phyloP scores from a whole-genome alignment of 2,797 vertebrate species.

The Anas georgica region DNA sequence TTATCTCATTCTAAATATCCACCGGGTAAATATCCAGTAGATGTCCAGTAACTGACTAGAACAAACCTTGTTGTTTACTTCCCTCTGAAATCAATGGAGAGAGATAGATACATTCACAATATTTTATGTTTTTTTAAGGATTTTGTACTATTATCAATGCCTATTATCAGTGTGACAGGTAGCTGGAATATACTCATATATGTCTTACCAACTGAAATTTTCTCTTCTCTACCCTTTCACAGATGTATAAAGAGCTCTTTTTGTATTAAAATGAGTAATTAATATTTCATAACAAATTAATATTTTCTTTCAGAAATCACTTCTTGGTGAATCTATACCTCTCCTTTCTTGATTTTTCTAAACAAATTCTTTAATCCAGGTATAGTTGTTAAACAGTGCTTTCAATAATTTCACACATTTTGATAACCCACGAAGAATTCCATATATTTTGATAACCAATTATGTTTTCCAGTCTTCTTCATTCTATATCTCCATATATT shows the following conservation, averaged over 20 bases:
- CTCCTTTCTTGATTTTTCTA: background rate
- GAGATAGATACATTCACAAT: background rate
- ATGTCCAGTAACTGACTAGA: background rate
- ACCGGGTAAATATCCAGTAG: background rate
- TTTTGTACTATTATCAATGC: background rate
- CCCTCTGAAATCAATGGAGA: background rate
- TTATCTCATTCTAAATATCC: background rate
- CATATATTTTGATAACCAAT: background rate
- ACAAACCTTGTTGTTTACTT: background rate
- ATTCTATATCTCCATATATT: background rate
- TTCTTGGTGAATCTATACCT: background rate
- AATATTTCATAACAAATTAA: background rate
- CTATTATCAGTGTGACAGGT: background rate
- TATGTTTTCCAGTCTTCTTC: background rate
- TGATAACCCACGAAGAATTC: background rate
- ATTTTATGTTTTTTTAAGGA: background rate
- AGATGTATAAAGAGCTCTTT: background rate
- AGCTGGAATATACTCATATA: background rate
- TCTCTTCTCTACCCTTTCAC: background rate
- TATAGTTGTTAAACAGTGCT: background rate
- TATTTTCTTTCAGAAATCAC: background rate
- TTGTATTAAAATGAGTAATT: background rate
- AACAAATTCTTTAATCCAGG: background rate
- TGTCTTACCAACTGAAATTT: background rate
- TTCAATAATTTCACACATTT: background rate